These are phyloP conservation scores for Siderastrea radians DNA, from an alignment of 92 coral and sea anemone species.

Conservation along the genomic window DNA sequence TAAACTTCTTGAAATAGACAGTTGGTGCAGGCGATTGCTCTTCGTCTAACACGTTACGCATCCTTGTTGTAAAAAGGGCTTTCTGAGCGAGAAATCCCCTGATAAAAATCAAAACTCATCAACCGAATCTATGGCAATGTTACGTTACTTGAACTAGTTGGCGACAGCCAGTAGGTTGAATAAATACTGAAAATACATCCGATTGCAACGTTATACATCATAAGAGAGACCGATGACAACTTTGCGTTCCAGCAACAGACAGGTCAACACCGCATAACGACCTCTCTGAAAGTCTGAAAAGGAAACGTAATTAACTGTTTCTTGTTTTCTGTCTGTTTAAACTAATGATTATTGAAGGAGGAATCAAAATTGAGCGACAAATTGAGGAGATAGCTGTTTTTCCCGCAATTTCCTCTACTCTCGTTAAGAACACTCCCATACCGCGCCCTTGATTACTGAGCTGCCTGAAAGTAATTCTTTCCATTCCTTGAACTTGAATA, in stretches of 20 bases:
- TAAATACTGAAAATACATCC: background rate
- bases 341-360: too few relatives aligned
- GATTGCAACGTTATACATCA: background rate
- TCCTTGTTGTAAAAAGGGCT: background rate
- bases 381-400: background rate
- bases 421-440: background rate
- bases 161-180: background rate
- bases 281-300: background rate
- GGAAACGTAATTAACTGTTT: too few relatives aligned
- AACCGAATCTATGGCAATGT: background rate
- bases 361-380: background rate
- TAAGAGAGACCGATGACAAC: background rate
- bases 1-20: conserved; percentile 51
- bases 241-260: background rate
- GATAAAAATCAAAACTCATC: background rate
- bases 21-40: background rate
- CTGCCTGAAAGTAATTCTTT: background rate
- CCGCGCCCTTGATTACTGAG: conserved; percentile 18
- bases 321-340: too few relatives aligned
- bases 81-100: background rate
- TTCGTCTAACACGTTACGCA: background rate
- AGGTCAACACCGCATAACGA: background rate
- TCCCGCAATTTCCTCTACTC: background rate
- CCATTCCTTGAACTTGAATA: background rate
- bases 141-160: background rate